Conservation (phyloP, 2,888 invertebrate species). For the Trypoxylon attenuatum region DNA sequence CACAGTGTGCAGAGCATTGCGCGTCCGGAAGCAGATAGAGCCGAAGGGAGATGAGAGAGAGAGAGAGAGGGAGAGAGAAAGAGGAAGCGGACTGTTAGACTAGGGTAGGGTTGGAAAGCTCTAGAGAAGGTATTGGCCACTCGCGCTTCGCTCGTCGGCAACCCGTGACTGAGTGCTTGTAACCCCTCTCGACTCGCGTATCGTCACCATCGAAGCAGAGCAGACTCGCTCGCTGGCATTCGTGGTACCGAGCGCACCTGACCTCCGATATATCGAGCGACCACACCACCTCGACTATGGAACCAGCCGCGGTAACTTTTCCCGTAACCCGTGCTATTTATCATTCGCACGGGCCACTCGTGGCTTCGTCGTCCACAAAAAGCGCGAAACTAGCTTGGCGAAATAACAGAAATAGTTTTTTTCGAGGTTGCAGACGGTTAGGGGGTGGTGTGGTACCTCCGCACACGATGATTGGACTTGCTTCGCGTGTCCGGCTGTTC, state of each 20-base stretch:
- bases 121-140: conserved; percentile 53
- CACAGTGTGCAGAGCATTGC: conserved; percentile 29
- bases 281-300: conserved; percentile 8
- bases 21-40: conserved; percentile 16
- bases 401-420: conserved; percentile 37
- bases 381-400: conserved; percentile 7
- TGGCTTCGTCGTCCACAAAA: not conserved
- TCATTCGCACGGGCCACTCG: conserved; percentile 21
- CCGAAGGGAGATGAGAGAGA: not conserved
- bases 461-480: conserved; percentile 1
- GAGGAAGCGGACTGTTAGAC: conserved; percentile 11
- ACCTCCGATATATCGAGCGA: conserved; percentile 43
- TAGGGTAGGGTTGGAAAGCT: conserved; percentile 44
- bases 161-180: conserved; percentile 60
- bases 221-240: conserved; percentile 3
- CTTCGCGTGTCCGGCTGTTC: not conserved
- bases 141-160: conserved; percentile 40
- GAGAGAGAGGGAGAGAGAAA: conserved; percentile 43
- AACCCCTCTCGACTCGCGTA: conserved; percentile 31
- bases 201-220: conserved; percentile 25
- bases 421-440: not conserved
- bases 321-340: conserved; percentile 18
- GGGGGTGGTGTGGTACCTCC: not conserved
- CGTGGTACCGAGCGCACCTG: conserved; percentile 18
- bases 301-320: conserved; percentile 37